These are phyloP conservation scores for Heliocidaris tuberculata DNA, from an alignment of 35 echinoderm and acorn worm species.

Conservation along the genomic window DNA sequence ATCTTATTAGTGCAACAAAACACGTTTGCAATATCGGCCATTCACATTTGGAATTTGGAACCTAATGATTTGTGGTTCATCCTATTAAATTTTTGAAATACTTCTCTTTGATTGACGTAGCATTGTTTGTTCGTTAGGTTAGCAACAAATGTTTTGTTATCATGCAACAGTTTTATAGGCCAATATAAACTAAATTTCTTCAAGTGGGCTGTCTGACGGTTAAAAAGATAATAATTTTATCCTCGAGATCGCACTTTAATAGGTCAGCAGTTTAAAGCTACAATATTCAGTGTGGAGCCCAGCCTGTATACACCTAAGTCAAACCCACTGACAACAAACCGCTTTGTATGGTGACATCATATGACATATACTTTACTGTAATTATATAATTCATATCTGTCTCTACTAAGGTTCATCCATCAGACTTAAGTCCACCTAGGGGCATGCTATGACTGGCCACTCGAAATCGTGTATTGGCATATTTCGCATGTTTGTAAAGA, in stretches of 20 bases:
- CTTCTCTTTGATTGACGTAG: neutral
- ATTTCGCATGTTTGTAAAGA: no score
- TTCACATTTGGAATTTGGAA: neutral
- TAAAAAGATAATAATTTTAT: slow-evolving; percentile 6
- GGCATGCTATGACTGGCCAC: no score
- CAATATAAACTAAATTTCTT: neutral
- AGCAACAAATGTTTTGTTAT: slow-evolving; percentile 3
- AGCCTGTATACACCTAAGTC: no score
- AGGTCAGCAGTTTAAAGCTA: neutral
- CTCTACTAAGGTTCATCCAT: no score
- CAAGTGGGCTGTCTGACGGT: neutral
- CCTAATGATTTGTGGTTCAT: neutral
- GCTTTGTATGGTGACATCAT: no score
- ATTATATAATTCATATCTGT: no score
- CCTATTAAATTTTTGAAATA: neutral
- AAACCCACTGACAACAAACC: no score
- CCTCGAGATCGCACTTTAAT: neutral
- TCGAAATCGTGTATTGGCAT: no score
- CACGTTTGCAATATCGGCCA: neutral
- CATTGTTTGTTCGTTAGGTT: neutral
- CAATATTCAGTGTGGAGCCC: neutral
- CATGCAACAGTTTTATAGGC: neutral
- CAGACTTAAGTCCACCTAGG: no score
- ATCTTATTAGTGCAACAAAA: neutral
- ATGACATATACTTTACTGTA: no score